phyloP scores from a whole-genome alignment of 2,797 vertebrate genomes.

The Notoglanidium macrostoma region DNA sequence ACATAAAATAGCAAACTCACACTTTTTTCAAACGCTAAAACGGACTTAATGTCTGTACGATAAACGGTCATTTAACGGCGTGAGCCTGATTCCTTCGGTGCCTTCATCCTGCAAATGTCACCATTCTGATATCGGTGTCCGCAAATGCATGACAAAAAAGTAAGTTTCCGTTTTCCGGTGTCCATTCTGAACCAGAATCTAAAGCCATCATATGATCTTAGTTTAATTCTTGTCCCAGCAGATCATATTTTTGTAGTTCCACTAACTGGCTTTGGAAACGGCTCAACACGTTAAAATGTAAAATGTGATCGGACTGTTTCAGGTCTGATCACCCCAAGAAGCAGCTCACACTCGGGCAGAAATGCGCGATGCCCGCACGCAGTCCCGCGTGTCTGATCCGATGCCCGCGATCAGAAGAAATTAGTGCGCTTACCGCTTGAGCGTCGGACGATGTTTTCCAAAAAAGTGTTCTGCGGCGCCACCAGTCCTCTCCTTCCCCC shows the following conservation, averaged over 20 bases:
- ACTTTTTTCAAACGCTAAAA: not conserved
- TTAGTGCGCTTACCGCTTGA: slow-evolving; percentile 84
- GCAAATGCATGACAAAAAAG: not conserved
- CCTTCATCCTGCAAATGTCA: not conserved
- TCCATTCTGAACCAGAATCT: not conserved
- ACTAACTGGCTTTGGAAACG: not conserved
- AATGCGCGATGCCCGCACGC: not conserved
- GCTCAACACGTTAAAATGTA: not conserved
- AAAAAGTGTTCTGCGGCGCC: slow-evolving; percentile 97
- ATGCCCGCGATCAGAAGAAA: slow-evolving; percentile 17
- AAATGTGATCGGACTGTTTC: not conserved
- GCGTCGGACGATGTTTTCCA: slow-evolving; percentile 96
- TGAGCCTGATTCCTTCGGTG: not conserved
- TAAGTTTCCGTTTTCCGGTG: not conserved
- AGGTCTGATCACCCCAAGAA: not conserved
- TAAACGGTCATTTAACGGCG: not conserved
- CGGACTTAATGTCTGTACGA: not conserved
- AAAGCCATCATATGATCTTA: not conserved
- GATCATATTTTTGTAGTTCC: not conserved
- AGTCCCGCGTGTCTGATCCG: not conserved
- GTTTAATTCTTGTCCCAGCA: not conserved
- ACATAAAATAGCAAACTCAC: not conserved
- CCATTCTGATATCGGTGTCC: not conserved
- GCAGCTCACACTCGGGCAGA: not conserved
- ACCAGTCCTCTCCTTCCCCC: slow-evolving; percentile 97